Percentiles rank a stretch among this genome's conserved stretches.
Evolutionary conservation across 2,797 vertebrate genomes (phyloP).

Genomic region (Galago senegalensis): DNA sequence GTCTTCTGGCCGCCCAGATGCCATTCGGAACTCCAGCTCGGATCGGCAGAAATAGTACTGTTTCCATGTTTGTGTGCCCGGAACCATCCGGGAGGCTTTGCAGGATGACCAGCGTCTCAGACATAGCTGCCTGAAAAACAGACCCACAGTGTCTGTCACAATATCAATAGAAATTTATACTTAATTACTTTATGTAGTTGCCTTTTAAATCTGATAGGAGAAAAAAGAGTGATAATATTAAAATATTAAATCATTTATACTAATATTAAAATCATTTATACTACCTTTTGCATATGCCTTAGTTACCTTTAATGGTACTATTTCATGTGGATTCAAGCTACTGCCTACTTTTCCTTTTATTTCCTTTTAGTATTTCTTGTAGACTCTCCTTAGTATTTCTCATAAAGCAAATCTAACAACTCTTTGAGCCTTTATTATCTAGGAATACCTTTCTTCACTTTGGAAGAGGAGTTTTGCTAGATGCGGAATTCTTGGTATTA

Average conservation of each 20-base stretch:
- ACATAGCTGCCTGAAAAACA: constrained; percentile 89
- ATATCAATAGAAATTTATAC: background rate
- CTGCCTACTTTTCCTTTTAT: background rate
- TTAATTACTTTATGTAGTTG: background rate
- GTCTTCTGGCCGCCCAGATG: constrained; percentile 88
- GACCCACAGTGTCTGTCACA: background rate
- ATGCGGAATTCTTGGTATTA: background rate
- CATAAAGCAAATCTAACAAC: background rate
- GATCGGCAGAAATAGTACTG: constrained; percentile 90
- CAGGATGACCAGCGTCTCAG: constrained; percentile 92
- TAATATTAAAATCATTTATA: background rate
- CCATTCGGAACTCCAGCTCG: constrained; percentile 90
- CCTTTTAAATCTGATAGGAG: background rate
- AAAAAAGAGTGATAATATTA: background rate
- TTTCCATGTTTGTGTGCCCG: constrained; percentile 89
- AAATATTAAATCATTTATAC: background rate
- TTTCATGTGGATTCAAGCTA: background rate
- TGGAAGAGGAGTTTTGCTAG: background rate
- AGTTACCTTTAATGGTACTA: background rate
- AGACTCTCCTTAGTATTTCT: background rate
- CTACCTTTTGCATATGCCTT: background rate
- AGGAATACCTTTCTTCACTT: background rate
- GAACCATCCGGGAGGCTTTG: constrained; percentile 84
- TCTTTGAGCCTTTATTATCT: background rate
- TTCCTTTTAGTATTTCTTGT: background rate